A percentile compares a stretch with the other conserved stretches of the same genome.
phyloP scores from a whole-genome alignment of 1,140 invertebrate genomes.

The Ceratosolen solmsi region DNA sequence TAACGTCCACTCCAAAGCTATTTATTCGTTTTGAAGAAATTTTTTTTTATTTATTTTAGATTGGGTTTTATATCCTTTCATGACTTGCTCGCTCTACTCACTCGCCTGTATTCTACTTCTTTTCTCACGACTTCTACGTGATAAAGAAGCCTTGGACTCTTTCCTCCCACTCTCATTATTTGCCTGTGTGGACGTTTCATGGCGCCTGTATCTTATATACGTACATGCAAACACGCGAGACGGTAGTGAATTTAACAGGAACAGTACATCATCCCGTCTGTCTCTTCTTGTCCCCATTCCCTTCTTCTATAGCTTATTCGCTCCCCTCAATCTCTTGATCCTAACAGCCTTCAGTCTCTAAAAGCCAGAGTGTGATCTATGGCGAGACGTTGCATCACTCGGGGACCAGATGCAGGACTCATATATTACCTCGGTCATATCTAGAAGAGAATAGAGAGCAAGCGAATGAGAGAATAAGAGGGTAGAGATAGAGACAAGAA shows the following conservation, averaged over 20 bases:
- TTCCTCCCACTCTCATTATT: neutral
- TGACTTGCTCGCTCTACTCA: slow-evolving; percentile 50
- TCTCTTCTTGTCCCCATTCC: slow-evolving; percentile 53
- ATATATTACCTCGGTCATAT: slow-evolving; percentile 72
- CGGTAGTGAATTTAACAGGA: slow-evolving; percentile 69
- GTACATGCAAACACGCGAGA: slow-evolving; percentile 35
- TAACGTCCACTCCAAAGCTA: slow-evolving; percentile 28
- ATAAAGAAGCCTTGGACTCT: slow-evolving; percentile 43
- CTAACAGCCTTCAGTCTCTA: slow-evolving; percentile 72
- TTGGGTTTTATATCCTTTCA: slow-evolving; percentile 38
- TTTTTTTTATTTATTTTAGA: slow-evolving; percentile 49
- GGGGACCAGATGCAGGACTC: slow-evolving; percentile 74
- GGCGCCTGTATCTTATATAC: neutral
- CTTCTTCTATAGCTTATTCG: slow-evolving; percentile 32
- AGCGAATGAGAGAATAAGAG: slow-evolving; percentile 41
- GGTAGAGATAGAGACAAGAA: slow-evolving; percentile 29
- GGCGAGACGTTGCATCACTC: slow-evolving; percentile 73
- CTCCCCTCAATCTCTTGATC: slow-evolving; percentile 49
- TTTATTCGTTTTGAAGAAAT: slow-evolving; percentile 41
- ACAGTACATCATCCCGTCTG: slow-evolving; percentile 64
- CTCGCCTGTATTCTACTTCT: slow-evolving; percentile 54
- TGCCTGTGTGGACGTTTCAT: slow-evolving; percentile 31
- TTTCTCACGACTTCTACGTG: slow-evolving; percentile 36
- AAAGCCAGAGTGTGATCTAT: slow-evolving; percentile 72
- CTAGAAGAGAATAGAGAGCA: slow-evolving; percentile 60